phyloP scores from a whole-genome alignment of 2,113 vertebrate species.

The Saguinus imperator region DNA sequence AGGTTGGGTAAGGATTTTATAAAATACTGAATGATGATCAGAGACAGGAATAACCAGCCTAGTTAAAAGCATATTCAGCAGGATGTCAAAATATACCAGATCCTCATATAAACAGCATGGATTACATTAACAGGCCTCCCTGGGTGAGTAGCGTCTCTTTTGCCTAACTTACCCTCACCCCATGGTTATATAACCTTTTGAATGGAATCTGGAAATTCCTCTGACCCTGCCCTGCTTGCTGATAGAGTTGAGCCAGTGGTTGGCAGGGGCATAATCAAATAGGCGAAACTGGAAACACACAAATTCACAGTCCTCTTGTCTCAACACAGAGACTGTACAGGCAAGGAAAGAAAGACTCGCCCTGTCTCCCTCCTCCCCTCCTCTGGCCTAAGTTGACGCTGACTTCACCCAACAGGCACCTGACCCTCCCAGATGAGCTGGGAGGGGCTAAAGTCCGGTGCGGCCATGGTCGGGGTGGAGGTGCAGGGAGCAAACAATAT shows the following conservation, averaged over 20 bases:
- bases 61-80: neutral
- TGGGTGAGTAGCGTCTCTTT: neutral
- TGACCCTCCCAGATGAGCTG: conserved; percentile 81
- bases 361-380: conserved; percentile 44
- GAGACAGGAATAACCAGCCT: neutral
- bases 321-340: conserved; percentile 64
- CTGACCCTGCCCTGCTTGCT: conserved; percentile 23
- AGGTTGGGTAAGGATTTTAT: neutral
- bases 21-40: neutral
- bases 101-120: neutral
- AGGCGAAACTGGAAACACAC: conserved; percentile 75
- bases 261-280: conserved; percentile 77
- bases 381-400: conserved; percentile 71
- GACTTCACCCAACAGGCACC: conserved; percentile 82
- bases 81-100: neutral
- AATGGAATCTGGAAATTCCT: conserved; percentile 59
- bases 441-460: conserved; percentile 78
- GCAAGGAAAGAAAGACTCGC: conserved; percentile 52
- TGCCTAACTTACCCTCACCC: neutral
- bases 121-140: conserved; percentile 48
- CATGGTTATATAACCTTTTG: conserved; percentile 64
- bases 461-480: conserved; percentile 83
- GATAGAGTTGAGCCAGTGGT: conserved; percentile 73
- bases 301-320: conserved; percentile 53
- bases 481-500: conserved; percentile 88